A percentile compares a stretch with the other conserved stretches of the same genome.
These are phyloP conservation scores for Synergus umbraculus DNA, from an alignment of 2,888 invertebrate species.

Conservation along the genomic window DNA sequence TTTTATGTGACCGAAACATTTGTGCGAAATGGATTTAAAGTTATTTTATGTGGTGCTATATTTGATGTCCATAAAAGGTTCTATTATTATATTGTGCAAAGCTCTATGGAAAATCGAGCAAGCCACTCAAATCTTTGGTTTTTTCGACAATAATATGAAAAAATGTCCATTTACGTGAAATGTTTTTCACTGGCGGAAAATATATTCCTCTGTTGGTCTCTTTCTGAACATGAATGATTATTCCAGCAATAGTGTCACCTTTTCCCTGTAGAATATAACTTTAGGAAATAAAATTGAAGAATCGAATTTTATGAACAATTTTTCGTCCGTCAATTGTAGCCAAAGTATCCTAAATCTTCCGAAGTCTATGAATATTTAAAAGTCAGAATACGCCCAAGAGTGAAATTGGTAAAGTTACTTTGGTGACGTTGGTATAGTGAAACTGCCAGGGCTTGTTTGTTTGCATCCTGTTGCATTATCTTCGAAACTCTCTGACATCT, in stretches of 20 bases:
- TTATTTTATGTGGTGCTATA: neutral
- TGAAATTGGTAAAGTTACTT: constrained; percentile 68
- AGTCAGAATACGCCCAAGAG: constrained; percentile 38
- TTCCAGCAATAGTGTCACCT: neutral
- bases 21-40: neutral
- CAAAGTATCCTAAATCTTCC: neutral
- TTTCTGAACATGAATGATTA: neutral
- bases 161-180: neutral
- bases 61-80: neutral
- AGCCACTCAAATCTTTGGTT: neutral
- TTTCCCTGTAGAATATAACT: neutral
- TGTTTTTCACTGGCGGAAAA: too few relatives aligned
- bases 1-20: neutral
- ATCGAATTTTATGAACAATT: neutral
- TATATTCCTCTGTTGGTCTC: neutral
- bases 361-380: constrained; percentile 67
- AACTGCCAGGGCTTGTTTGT: constrained; percentile 59
- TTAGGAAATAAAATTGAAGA: neutral
- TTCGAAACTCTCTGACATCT: constrained; percentile 69
- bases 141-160: neutral
- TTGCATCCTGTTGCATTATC: constrained; percentile 68
- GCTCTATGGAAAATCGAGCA: neutral
- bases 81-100: neutral
- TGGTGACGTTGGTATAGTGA: constrained; percentile 43
- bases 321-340: constrained; percentile 3